Evolutionary conservation across 1,140 invertebrate genomes (phyloP).

Genomic region (Zaprionus tsacasi): DNA sequence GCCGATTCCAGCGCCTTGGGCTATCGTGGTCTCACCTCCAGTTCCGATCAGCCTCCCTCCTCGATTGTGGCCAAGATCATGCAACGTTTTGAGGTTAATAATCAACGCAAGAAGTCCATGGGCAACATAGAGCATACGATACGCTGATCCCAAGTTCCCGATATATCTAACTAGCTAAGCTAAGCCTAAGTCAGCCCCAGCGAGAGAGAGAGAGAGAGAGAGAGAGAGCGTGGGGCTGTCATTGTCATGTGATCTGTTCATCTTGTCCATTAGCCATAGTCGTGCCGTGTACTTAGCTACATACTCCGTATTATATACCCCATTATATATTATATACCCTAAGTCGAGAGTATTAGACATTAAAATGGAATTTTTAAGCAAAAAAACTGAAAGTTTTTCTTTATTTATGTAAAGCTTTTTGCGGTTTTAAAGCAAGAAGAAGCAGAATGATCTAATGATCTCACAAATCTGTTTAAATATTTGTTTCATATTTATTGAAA

Average conservation of each 20-base stretch:
- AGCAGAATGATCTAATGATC: neutral
- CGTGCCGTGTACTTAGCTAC: constrained; percentile 73
- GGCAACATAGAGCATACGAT: constrained; percentile 71
- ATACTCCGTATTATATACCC: constrained; percentile 29
- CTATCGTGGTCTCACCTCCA: constrained; percentile 87
- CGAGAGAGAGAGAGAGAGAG: constrained; percentile 48
- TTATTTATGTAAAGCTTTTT: neutral
- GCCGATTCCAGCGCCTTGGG: constrained; percentile 87
- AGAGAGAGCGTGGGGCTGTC: neutral
- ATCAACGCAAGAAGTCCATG: constrained; percentile 80
- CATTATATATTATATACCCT: constrained; percentile 8
- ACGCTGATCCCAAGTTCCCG: constrained; percentile 20
- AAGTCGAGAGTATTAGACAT: neutral
- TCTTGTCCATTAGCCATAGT: constrained; percentile 75
- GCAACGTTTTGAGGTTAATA: constrained; percentile 82
- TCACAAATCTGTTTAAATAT: constrained; percentile 18
- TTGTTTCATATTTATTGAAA: neutral
- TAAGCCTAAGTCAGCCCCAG: neutral
- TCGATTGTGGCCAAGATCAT: constrained; percentile 82
- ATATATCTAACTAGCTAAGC: constrained; percentile 6
- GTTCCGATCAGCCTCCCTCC: constrained; percentile 79
- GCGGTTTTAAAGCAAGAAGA: neutral
- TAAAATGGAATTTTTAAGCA: neutral
- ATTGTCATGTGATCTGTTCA: constrained; percentile 57
- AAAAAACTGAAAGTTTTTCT: neutral